Evolutionary conservation across 2,888 invertebrate species (phyloP), one percentile per base, ranked within the genome.

Genomic region (Lampropteryx suffumata): DNA sequence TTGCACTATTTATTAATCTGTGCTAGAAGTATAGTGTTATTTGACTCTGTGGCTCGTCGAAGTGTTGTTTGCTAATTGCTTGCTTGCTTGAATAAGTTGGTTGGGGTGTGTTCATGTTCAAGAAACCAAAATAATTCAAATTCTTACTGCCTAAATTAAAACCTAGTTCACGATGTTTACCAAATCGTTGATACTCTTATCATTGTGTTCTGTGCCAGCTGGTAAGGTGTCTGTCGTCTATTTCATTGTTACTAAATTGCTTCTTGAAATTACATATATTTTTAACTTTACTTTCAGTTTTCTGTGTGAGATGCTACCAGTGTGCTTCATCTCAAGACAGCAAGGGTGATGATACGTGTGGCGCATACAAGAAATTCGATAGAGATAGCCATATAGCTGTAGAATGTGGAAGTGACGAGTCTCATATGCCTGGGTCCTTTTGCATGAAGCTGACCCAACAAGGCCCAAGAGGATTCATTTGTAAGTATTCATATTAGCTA

Each of bases 391-490:
- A 98, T 77, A 96, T 98, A 62, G 94, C 98, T 7, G 94, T 98
- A 1, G 98, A 99, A 71, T 99, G 99, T 79, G 96, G 95, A 73
- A 97, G 96, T 73, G 98, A 98, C 73, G 98, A 98, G 79, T 97
- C 98, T 30, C 93, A 96, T 61, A 96, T 96, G 88, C 98, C 98
- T 13, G 99, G 98, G 5, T 97, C 98, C 1, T 98, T 99, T 82
- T 99, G 99, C 80, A 96, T 98, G 92, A 99, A 99, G 90, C 92
- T 96, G 14, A 95, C 97, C 1, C 97, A 97, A 69, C 98, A 99
- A 78, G 96, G 98, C 50, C 98, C 98, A 0, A 94, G 95, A 77
- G 97, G 97, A 58, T 98, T 97, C 76, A 96, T 98, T 72, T 99
- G 98, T 98, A 91, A 94, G 97, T 94, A 28, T 26, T 27, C 24